Conservation (phyloP, 2,113 vertebrate genomes). For the Telmatochromis brachygnathus region DNA sequence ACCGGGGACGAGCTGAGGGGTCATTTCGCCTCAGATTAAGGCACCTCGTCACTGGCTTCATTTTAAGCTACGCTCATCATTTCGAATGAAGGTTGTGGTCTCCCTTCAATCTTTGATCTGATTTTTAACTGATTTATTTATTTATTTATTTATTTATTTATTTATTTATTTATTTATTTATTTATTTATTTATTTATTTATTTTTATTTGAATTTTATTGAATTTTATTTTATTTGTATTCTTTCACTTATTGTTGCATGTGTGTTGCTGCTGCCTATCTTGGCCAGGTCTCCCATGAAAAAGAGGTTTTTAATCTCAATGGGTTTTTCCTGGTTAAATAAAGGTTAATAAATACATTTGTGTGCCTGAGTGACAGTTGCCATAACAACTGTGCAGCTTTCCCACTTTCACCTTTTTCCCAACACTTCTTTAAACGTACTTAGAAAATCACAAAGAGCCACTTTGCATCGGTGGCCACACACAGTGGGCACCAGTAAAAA, state of each 20-base stretch:
- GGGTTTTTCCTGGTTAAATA: too few relatives aligned
- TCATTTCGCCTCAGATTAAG: background rate
- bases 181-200: too few relatives aligned
- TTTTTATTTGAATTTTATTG: too few relatives aligned
- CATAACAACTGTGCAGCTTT: background rate
- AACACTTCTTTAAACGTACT: background rate
- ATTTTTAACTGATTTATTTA: too few relatives aligned
- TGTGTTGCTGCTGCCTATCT: too few relatives aligned
- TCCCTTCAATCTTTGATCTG: background rate
- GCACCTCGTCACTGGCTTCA: background rate
- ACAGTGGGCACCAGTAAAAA: background rate
- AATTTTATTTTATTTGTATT: too few relatives aligned
- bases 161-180: too few relatives aligned
- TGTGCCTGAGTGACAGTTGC: background rate
- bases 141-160: too few relatives aligned
- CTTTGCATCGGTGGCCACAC: background rate
- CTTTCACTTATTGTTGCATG: too few relatives aligned
- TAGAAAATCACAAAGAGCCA: rapidly evolving
- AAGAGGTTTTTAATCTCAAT: too few relatives aligned
- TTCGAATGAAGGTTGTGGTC: background rate
- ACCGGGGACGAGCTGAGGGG: background rate
- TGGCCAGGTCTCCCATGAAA: rapidly evolving
- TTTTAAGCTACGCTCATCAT: background rate
- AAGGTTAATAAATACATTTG: background rate
- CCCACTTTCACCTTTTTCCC: background rate